Conservation (phyloP, 2,113 vertebrate species). For the Charina bottae region DNA sequence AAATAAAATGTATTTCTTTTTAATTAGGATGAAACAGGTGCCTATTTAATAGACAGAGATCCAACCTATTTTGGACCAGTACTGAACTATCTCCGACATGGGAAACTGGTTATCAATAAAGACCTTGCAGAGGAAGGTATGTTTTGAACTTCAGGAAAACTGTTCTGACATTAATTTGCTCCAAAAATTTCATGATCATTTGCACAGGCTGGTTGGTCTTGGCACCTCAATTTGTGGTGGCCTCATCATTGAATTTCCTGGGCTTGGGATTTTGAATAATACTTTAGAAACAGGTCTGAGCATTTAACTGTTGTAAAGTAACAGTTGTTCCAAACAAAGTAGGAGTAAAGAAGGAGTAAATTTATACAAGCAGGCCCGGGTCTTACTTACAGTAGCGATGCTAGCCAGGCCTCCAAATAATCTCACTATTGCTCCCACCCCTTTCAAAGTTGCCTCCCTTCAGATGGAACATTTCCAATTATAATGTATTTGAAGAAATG, state of each 20-base stretch:
- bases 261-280: neutral
- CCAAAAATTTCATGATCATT: neutral
- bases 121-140: slow-evolving; percentile 97
- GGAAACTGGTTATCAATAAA: slow-evolving; percentile 96
- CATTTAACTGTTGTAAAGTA: neutral
- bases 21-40: slow-evolving; percentile 92
- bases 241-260: neutral
- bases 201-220: neutral
- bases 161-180: neutral
- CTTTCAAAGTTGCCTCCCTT: neutral
- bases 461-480: neutral
- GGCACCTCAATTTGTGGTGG: neutral
- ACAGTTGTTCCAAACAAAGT: neutral
- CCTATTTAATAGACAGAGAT: slow-evolving; percentile 98
- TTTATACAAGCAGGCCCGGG: neutral
- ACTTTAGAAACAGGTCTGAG: neutral
- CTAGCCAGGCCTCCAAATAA: neutral
- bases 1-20: neutral
- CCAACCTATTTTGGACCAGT: slow-evolving; percentile 97
- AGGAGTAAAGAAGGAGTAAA: neutral
- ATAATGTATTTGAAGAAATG: neutral
- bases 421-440: too few relatives aligned
- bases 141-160: neutral
- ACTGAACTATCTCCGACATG: slow-evolving; percentile 96
- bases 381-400: neutral